phyloP scores from a whole-genome alignment of 2,113 vertebrate genomes.

The Dromas ardeola region DNA sequence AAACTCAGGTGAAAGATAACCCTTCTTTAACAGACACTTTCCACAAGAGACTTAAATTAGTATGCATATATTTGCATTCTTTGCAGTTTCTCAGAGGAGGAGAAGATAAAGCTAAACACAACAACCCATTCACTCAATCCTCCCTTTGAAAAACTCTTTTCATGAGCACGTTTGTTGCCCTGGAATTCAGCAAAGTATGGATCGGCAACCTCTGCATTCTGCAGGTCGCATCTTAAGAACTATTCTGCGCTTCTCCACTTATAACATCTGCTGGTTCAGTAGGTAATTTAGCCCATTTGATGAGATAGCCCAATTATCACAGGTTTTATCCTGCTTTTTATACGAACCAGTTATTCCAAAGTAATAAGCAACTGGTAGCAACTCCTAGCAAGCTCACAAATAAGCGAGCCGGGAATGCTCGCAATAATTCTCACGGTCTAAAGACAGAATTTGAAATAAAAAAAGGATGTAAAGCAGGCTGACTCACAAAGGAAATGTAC shows the following conservation, averaged over 20 bases:
- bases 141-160: background rate
- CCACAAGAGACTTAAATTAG: background rate
- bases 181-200: background rate
- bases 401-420: too few species aligned
- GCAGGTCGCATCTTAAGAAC: background rate
- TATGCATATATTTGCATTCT: background rate
- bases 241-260: background rate
- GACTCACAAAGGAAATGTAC: constrained; percentile 27
- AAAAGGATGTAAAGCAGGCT: constrained; percentile 16
- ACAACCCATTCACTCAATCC: background rate
- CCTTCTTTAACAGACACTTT: background rate
- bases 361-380: background rate
- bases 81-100: background rate
- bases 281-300: background rate
- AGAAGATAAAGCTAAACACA: background rate
- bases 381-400: background rate
- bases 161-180: background rate
- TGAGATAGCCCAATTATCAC: background rate
- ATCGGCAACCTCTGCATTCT: background rate
- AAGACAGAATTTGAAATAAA: background rate
- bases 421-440: background rate
- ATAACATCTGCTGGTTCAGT: background rate
- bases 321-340: background rate
- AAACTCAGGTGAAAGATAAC: background rate
- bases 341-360: background rate